Conservation (phyloP, 2,113 vertebrate genomes). For the Kryptolebias marmoratus region DNA sequence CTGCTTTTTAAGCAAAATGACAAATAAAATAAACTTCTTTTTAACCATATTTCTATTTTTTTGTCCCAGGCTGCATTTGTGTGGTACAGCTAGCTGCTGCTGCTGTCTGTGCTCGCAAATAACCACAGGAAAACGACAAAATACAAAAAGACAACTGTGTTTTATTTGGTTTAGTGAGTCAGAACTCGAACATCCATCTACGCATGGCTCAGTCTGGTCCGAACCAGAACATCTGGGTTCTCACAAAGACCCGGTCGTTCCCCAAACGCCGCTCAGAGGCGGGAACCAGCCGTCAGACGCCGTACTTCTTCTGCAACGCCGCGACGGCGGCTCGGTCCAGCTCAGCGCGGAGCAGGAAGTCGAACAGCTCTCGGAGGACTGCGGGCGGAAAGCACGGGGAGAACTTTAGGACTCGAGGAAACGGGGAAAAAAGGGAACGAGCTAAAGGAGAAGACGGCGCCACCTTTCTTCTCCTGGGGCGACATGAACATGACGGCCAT, state of each 20-base stretch:
- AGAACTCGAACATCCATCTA: no score
- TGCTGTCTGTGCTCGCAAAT: neutral
- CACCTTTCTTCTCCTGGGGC: conserved; percentile 88
- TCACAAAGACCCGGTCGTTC: neutral
- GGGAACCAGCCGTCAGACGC: conserved; percentile 69
- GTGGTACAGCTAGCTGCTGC: no score
- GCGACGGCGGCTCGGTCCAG: conserved; percentile 75
- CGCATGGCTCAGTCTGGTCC: neutral
- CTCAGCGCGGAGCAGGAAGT: conserved; percentile 81
- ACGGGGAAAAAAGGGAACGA: neutral
- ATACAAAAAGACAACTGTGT: neutral
- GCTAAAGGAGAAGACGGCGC: neutral
- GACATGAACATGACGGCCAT: conserved; percentile 98
- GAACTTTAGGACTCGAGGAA: neutral
- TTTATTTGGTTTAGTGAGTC: neutral
- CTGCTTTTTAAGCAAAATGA: no score
- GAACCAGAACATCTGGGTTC: neutral
- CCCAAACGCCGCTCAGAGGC: neutral
- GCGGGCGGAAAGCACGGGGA: conserved; percentile 23
- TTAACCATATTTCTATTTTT: no score
- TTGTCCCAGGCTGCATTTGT: no score
- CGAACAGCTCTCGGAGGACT: conserved; percentile 88
- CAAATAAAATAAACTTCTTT: no score
- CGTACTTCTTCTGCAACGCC: conserved; percentile 86
- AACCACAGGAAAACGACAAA: neutral